Base-by-base conservation (phyloP, 2,888 invertebrate genomes). In the Drosophila tripunctata region DNA sequence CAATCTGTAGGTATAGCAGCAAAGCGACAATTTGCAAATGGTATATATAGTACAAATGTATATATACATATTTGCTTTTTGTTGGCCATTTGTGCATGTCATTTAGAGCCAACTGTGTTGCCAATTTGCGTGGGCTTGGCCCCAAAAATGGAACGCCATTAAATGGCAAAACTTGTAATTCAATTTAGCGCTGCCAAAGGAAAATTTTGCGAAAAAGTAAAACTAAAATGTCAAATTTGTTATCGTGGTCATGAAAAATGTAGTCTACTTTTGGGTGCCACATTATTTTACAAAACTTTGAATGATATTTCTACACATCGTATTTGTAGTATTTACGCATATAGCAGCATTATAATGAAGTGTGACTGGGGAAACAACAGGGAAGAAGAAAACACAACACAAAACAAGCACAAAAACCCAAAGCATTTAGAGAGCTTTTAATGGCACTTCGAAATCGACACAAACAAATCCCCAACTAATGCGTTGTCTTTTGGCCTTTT, bases 121-220 rank as follows among this genome's bases (percentile, higher is more conserved):
- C 62, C 61, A 55, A 47, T 43, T 60, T 60, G 70, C 30, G 45
- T 54, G 57, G 58, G 55, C 60, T 48, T 60, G 71, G 51, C 51
- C 38, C 14, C 50, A n/a, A 38, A 45, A 57, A 19, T 56, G 58
- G 24, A 61, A 52, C 27, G 67, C 10, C 79, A 75, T 60, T 63
- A 58, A 67, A 80, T 66, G 76, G 44, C 79, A 62, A 44, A 47
- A 54, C 55, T 62, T 43, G 68, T 86, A 65, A 86, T 79, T 83
- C 62, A 86, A 86, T 86, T 79, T 76, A 24, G 17, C 35, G 15
- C 38, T 58, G 61, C 57, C 27, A 63, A 44, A 44, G 41, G n/a
- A n/a, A n/a, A n/a, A 75, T 48, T 52, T 55, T 52, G 64, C 35
- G 27, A 66, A 33, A 33, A 36, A 40, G 19, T 4, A 19, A 45